Conservation (phyloP, 1,140 invertebrate species). For the Calosoma granatense region DNA sequence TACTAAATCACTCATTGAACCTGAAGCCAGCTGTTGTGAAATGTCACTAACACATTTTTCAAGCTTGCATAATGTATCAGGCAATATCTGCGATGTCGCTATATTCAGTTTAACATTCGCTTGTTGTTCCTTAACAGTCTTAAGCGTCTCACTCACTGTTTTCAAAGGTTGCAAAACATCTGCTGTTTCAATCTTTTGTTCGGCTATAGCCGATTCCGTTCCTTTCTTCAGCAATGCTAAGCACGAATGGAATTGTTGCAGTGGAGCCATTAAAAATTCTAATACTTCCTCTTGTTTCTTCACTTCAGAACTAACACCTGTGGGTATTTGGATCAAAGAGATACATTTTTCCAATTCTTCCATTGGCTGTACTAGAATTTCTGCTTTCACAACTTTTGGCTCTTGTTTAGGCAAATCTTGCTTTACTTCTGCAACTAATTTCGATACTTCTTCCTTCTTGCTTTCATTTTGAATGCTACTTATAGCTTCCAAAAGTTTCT, state of each 20-base stretch:
- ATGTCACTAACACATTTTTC: too few species aligned
- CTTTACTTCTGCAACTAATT: conserved; percentile 10
- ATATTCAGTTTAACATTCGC: not conserved
- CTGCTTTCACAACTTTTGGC: not conserved
- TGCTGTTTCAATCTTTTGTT: not conserved
- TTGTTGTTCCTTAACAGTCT: not conserved
- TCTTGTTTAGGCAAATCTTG: conserved; percentile 9
- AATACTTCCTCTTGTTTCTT: not conserved
- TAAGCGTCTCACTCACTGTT: too few species aligned
- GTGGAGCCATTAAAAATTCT: not conserved
- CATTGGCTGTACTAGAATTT: too few species aligned
- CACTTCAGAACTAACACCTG: not conserved
- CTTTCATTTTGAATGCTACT: not conserved
- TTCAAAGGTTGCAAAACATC: too few species aligned
- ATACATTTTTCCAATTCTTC: not conserved
- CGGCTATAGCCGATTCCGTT: not conserved
- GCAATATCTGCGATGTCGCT: too few species aligned
- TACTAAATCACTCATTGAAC: too few species aligned
- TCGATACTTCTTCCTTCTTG: conserved; percentile 8
- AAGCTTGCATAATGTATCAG: too few species aligned
- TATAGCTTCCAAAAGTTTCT: conserved; percentile 4
- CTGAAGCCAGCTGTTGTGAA: too few species aligned
- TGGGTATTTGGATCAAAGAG: not conserved
- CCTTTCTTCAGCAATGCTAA: too few species aligned
- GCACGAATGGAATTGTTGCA: conserved; percentile 10